Conservation (phyloP, 2,113 vertebrate genomes). For the Aphelocoma coerulescens region DNA sequence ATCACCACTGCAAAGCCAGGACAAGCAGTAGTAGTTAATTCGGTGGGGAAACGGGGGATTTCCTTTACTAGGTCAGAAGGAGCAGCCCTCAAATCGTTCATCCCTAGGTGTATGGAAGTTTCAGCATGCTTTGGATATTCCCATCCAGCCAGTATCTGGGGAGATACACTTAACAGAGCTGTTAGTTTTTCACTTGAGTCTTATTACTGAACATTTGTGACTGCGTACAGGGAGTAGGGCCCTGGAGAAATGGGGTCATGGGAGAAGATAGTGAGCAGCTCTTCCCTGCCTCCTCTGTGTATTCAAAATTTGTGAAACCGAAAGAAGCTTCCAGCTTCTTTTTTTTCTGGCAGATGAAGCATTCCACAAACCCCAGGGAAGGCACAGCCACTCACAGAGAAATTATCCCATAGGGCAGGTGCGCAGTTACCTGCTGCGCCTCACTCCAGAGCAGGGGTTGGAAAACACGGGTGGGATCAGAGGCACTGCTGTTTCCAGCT, state of each 20-base stretch:
- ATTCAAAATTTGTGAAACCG: neutral
- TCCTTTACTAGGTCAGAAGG: neutral
- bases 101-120: neutral
- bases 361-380: accelerated
- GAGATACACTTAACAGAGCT: neutral
- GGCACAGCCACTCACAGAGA: neutral
- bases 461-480: neutral
- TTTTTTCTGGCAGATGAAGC: neutral
- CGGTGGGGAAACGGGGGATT: neutral
- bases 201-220: neutral
- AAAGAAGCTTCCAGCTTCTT: neutral
- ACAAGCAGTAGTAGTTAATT: neutral
- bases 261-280: neutral
- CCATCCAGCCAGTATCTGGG: neutral
- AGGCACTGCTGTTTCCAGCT: neutral
- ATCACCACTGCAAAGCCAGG: accelerated
- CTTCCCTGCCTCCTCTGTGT: neutral
- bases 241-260: neutral
- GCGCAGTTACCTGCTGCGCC: neutral
- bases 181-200: neutral
- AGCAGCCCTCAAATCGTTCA: neutral
- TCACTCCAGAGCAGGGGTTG: accelerated
- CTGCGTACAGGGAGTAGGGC: neutral
- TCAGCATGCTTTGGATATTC: neutral
- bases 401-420: neutral